Evolutionary conservation across 2,888 invertebrate genomes (phyloP), one percentile per base, ranked within the genome.

Genomic region (Patella ulyssiponensis): DNA sequence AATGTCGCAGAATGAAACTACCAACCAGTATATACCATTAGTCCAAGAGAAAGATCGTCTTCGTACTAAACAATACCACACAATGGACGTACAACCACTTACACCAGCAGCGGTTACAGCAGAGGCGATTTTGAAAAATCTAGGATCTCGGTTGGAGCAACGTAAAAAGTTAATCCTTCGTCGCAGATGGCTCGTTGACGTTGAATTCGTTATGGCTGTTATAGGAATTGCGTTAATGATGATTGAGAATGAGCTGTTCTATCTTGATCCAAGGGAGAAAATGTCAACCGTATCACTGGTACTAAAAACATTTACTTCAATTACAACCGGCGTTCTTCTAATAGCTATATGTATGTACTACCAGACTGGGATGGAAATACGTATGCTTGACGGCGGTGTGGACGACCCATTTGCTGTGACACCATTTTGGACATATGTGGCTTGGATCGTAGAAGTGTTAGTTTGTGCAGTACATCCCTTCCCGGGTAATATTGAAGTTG

Each of bases 391-490:
- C 72, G 82, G 85, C 12, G 85, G 85, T 17, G 84, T 88, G 3
- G 84, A 84, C 75, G 86, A 86, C 58, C 86, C 86, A 79, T 75
- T 81, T 12, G 83, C 86, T 5, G 86, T 88, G 58, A 87, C 86
- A 54, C 81, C 84, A 2, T 76, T 83, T 5, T 80, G 80, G 20
- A 85, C 84, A 1, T 84, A 84, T 83, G 44, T 83, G 17, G 79
- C 76, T 51, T 72, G 87, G 54, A 69, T 82, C 53, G n/a, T 79
- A 2, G 88, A 89, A 78, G 78, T 89, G 1, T 20, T 82, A 3
- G 78, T 88, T 20, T 89, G 88, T 75, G 79, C 84, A 15, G 76
- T 88, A 23, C 88, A 89, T 79, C 88, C 88, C 1, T 86, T 88
- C 76, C 88, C 88, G 0, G 87, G 86, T 9, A 86, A 88, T 69